Evolutionary conservation across 2,113 vertebrate species (phyloP).

Genomic region (Tenebrosternarchus preto): DNA sequence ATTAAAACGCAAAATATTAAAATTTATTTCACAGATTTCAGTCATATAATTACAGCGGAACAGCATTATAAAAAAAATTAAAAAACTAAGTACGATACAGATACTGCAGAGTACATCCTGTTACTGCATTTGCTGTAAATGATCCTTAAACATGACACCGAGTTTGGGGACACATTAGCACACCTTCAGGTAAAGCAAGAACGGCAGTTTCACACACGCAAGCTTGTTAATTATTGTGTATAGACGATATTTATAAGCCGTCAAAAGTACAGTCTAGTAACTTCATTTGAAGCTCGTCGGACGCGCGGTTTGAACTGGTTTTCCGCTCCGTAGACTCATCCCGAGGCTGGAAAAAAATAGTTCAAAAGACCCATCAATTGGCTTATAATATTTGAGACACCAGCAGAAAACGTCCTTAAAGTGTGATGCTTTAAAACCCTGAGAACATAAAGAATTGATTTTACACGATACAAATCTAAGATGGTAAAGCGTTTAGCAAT

Average conservation of each 20-base stretch:
- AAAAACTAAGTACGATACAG: neutral
- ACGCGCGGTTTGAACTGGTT: neutral
- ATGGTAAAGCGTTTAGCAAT: too few relatives aligned
- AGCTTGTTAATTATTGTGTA: neutral
- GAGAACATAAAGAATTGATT: too few relatives aligned
- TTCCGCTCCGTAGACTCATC: neutral
- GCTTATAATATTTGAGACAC: neutral
- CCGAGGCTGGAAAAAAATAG: constrained; percentile 15
- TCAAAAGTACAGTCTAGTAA: constrained; percentile 3
- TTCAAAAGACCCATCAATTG: neutral
- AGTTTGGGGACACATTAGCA: neutral
- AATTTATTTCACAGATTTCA: neutral
- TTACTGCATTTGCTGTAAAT: neutral
- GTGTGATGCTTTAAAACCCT: too few relatives aligned
- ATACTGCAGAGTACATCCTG: neutral
- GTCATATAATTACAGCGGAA: neutral
- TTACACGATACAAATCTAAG: too few relatives aligned
- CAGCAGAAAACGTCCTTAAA: neutral
- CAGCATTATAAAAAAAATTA: neutral
- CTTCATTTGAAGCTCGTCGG: neutral
- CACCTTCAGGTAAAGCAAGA: too few relatives aligned
- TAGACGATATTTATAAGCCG: neutral
- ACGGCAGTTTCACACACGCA: neutral
- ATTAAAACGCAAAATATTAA: neutral
- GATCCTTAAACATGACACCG: constrained; percentile 10